Percentiles rank a stretch among this genome's conserved stretches.
Evolutionary conservation across 2,888 invertebrate genomes (phyloP).

Genomic region (Drosophila pegasa): DNA sequence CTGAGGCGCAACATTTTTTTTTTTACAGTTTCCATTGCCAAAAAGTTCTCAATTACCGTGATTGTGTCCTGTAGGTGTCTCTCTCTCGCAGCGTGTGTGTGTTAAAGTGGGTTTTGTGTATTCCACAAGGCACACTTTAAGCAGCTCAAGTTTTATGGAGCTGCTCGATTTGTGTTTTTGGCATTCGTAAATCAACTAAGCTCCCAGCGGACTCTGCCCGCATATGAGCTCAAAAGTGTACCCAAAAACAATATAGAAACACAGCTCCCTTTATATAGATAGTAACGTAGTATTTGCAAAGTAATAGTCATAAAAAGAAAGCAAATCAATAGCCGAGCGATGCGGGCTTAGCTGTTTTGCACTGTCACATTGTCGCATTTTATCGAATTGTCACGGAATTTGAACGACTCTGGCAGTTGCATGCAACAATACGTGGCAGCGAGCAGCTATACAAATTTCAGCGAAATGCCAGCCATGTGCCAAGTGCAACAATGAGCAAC

Average conservation of each 20-base stretch:
- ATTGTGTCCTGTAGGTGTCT: slow-evolving; percentile 51
- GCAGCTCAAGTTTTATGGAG: slow-evolving; percentile 49
- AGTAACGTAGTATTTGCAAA: background rate
- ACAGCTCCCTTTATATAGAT: background rate
- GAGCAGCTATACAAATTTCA: slow-evolving; percentile 43
- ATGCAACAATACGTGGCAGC: slow-evolving; percentile 30
- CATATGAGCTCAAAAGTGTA: slow-evolving; percentile 1
- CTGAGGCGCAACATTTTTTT: slow-evolving; percentile 38
- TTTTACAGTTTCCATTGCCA: slow-evolving; percentile 47
- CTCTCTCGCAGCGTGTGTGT: slow-evolving; percentile 8
- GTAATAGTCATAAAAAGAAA: background rate
- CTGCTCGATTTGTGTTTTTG: slow-evolving; percentile 28
- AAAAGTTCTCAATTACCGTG: slow-evolving; percentile 68
- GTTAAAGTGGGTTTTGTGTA: slow-evolving; percentile 15
- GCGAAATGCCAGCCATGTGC: slow-evolving; percentile 41
- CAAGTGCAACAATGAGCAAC: slow-evolving; percentile 40
- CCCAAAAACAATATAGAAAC: background rate
- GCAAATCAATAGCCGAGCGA: background rate
- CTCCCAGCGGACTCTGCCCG: slow-evolving; percentile 30
- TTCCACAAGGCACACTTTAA: slow-evolving; percentile 59
- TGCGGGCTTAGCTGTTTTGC: background rate
- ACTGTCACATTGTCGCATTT: slow-evolving; percentile 15
- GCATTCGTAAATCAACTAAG: slow-evolving; percentile 56
- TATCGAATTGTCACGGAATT: slow-evolving; percentile 37
- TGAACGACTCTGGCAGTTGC: slow-evolving; percentile 37